Evolutionary conservation across 2,888 invertebrate genomes (phyloP).

Genomic region (Lithophane ornitopus): DNA sequence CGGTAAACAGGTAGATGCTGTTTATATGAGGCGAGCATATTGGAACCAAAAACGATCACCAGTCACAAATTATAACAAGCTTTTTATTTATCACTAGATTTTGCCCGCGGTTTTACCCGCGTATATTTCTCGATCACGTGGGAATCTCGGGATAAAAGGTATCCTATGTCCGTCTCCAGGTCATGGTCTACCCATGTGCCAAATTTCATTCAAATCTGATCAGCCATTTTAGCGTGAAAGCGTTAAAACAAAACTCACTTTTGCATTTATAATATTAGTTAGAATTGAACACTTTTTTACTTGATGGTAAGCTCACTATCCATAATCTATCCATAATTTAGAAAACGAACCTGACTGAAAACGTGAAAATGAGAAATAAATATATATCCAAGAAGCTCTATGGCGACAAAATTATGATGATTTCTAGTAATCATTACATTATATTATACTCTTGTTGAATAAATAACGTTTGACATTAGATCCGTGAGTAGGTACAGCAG

Average conservation of each 20-base stretch:
- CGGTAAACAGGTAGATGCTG: neutral
- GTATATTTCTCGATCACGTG: too few species aligned
- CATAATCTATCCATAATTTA: neutral
- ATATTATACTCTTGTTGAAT: neutral
- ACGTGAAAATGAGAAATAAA: too few species aligned
- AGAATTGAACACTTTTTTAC: neutral
- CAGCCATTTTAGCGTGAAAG: too few species aligned
- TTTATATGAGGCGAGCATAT: conserved; percentile 15
- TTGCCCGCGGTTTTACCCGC: too few species aligned
- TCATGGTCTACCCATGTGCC: too few species aligned
- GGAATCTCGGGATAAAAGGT: too few species aligned
- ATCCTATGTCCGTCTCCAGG: too few species aligned
- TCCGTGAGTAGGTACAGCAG: neutral
- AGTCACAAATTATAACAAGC: neutral
- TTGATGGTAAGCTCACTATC: neutral
- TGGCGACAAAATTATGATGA: too few species aligned
- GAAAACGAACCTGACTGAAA: neutral
- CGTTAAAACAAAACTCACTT: too few species aligned
- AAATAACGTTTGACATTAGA: neutral
- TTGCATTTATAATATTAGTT: neutral
- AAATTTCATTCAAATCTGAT: too few species aligned
- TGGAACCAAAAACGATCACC: neutral
- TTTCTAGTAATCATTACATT: neutral
- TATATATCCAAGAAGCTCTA: too few species aligned
- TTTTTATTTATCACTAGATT: neutral